A percentile compares a stretch with the other conserved stretches of the same genome.
Conservation (phyloP, 2,888 invertebrate genomes). For the Conops quadrifasciatus region DNA sequence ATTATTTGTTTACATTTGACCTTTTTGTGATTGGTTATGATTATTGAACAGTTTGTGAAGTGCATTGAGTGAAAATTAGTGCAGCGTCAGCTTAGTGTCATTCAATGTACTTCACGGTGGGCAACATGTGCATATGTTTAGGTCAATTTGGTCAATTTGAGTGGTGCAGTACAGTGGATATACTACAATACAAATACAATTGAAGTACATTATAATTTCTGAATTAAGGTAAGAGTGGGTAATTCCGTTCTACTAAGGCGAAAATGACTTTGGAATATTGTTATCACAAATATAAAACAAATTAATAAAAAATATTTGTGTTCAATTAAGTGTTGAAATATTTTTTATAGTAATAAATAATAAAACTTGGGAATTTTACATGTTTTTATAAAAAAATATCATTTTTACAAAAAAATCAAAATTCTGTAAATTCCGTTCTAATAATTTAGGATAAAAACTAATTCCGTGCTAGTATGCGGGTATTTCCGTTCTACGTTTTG, state of each 20-base stretch:
- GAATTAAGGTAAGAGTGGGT: neutral
- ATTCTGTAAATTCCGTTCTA: conserved; percentile 1
- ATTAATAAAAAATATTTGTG: neutral
- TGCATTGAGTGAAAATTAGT: too few relatives aligned
- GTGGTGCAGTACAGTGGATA: too few relatives aligned
- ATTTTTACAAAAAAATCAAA: neutral
- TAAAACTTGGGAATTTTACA: neutral
- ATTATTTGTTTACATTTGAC: too few relatives aligned
- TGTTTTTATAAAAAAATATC: neutral
- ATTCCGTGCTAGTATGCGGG: conserved; percentile 3
- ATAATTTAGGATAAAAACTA: conserved; percentile 2
- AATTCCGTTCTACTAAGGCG: neutral
- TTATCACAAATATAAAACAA: neutral
- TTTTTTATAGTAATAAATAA: conserved; percentile 4
- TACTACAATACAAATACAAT: neutral
- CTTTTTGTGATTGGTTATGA: too few relatives aligned
- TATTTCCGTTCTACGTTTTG: neutral
- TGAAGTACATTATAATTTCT: too few relatives aligned
- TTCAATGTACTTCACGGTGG: too few relatives aligned
- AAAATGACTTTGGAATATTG: neutral
- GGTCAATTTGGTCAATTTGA: too few relatives aligned
- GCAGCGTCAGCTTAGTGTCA: too few relatives aligned
- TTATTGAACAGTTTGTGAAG: too few relatives aligned
- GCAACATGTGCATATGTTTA: too few relatives aligned
- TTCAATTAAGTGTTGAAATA: too few relatives aligned